These are phyloP conservation scores for Caradrina kadenii DNA, from an alignment of 2,888 invertebrate genomes.

Conservation along the genomic window DNA sequence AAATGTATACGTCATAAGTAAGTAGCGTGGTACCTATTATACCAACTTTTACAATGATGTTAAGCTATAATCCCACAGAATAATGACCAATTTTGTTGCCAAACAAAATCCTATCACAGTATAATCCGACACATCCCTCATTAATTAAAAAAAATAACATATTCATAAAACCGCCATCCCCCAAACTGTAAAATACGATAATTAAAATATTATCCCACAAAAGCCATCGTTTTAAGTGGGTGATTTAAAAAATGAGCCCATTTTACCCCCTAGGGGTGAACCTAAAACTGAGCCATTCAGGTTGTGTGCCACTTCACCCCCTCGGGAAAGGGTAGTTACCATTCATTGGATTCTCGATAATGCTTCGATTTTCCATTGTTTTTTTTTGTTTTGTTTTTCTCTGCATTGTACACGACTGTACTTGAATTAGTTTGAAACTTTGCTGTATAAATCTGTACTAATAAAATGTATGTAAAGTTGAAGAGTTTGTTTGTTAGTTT, in stretches of 20 bases:
- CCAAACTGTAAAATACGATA: slow-evolving; percentile 51
- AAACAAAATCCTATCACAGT: slow-evolving; percentile 16
- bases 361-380: slow-evolving; percentile 42
- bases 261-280: slow-evolving; percentile 48
- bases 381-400: slow-evolving; percentile 34
- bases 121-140: slow-evolving; percentile 30
- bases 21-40: background rate
- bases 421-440: slow-evolving; percentile 34
- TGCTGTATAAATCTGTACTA: background rate
- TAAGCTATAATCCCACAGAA: slow-evolving; percentile 14
- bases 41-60: slow-evolving; percentile 9
- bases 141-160: slow-evolving; percentile 43
- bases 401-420: slow-evolving; percentile 29
- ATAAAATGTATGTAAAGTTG: no score
- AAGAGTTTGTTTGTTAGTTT: no score
- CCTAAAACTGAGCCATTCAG: slow-evolving; percentile 73
- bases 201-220: slow-evolving; percentile 59
- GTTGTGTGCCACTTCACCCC: slow-evolving; percentile 53
- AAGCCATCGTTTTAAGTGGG: slow-evolving; percentile 57
- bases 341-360: slow-evolving; percentile 49
- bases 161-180: slow-evolving; percentile 31
- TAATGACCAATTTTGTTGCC: slow-evolving; percentile 21
- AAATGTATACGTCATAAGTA: background rate
- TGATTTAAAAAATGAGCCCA: slow-evolving; percentile 60
- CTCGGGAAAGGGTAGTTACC: slow-evolving; percentile 41